Conservation (phyloP, 2,113 vertebrate genomes). For the Geothlypis trichas region DNA sequence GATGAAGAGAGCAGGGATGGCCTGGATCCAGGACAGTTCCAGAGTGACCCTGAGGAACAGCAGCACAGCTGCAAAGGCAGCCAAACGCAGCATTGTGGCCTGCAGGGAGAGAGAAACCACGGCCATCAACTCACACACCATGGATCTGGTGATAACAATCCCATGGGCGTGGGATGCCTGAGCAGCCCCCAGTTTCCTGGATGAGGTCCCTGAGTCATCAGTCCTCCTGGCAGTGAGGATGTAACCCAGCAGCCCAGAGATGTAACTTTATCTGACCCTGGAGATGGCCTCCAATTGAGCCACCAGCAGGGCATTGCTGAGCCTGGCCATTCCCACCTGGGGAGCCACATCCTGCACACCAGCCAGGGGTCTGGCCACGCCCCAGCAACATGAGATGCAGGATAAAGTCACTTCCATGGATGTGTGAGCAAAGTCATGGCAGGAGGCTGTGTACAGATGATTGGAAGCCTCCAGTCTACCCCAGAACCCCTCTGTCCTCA, state of each 20-base stretch:
- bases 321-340: neutral
- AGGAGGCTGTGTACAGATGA: neutral
- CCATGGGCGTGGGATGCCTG: neutral
- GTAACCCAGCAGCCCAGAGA: neutral
- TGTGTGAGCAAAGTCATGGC: neutral
- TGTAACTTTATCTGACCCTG: neutral
- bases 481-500: neutral
- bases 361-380: fast-evolving
- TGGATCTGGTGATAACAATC: neutral
- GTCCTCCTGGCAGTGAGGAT: neutral
- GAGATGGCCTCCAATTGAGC: neutral
- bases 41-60: constrained; percentile 83
- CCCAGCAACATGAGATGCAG: neutral
- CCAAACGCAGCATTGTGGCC: constrained; percentile 86
- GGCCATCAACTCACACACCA: neutral
- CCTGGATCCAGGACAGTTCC: constrained; percentile 87
- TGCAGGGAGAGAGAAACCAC: constrained; percentile 28
- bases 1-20: constrained; percentile 81
- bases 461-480: neutral
- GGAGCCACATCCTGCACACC: neutral
- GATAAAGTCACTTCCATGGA: neutral
- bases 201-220: neutral
- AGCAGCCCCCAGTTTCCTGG: neutral
- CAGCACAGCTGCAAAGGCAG: constrained; percentile 80
- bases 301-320: neutral